These are phyloP conservation scores for Pandemis cinnamomeana DNA, from an alignment of 2,888 invertebrate genomes.

Conservation along the genomic window DNA sequence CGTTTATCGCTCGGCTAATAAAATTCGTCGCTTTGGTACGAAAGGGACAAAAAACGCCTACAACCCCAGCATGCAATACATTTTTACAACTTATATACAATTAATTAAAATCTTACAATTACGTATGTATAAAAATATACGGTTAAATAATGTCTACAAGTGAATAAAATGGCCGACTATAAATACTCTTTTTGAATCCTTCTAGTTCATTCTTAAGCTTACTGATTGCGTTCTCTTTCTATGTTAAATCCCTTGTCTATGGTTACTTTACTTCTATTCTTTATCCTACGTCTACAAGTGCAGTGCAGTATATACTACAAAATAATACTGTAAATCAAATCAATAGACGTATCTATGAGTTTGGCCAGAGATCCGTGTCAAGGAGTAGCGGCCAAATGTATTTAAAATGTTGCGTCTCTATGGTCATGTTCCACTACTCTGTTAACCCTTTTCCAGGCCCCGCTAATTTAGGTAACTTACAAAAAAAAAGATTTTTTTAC, in stretches of 20 bases:
- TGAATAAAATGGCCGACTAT: constrained; percentile 13
- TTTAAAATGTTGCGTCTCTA: too few relatives aligned
- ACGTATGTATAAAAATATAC: constrained; percentile 21
- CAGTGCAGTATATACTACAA: constrained; percentile 10
- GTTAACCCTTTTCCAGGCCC: too few relatives aligned
- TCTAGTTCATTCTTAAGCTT: constrained; percentile 24
- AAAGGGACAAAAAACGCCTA: neutral
- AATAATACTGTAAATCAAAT: neutral
- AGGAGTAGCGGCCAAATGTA: neutral
- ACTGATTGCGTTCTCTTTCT: constrained; percentile 28
- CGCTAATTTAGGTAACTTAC: too few relatives aligned
- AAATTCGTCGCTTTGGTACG: neutral
- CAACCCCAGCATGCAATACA: neutral
- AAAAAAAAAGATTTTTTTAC: too few relatives aligned
- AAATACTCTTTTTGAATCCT: constrained; percentile 10
- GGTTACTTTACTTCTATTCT: constrained; percentile 22
- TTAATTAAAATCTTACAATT: constrained; percentile 15
- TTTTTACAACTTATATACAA: neutral
- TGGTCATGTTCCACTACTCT: too few relatives aligned
- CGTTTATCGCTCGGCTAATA: neutral
- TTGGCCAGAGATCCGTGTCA: neutral
- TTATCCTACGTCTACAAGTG: constrained; percentile 40
- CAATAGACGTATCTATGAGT: neutral
- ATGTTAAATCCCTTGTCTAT: constrained; percentile 40
- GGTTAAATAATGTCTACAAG: constrained; percentile 11